Percentiles rank a stretch among this genome's conserved stretches.
phyloP scores from a whole-genome alignment of 2,113 vertebrate genomes.

The Egretta garzetta region DNA sequence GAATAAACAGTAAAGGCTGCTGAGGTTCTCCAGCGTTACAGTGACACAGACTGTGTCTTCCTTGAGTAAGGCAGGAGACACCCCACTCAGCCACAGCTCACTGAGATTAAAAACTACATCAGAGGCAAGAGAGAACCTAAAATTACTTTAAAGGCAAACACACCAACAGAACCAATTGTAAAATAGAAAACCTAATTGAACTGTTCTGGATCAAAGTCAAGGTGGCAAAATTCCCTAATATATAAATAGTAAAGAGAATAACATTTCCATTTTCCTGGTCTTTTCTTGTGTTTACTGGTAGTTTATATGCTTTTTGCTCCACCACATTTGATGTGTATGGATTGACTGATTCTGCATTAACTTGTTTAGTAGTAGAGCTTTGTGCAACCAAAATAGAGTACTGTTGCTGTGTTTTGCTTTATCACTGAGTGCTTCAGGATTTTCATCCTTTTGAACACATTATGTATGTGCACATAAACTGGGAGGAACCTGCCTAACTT shows the following conservation, averaged over 20 bases:
- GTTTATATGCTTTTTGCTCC: not conserved
- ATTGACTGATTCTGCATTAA: not conserved
- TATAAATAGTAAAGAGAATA: not conserved
- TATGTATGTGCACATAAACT: not conserved
- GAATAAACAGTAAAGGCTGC: not conserved
- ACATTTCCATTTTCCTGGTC: not conserved
- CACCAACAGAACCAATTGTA: not conserved
- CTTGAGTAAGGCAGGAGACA: not conserved
- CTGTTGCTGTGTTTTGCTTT: not conserved
- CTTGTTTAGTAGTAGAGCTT: not conserved
- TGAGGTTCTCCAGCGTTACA: not conserved
- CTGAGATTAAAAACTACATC: not conserved
- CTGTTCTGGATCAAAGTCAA: not conserved
- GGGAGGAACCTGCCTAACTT: not conserved
- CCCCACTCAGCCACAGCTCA: not conserved
- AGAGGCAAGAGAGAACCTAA: not conserved
- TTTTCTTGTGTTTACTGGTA: not conserved
- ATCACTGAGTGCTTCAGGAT: not conserved
- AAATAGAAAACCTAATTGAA: not conserved
- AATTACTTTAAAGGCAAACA: not conserved
- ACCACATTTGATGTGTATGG: not conserved
- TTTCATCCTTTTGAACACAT: not conserved
- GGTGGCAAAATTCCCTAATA: not conserved
- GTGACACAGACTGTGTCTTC: not conserved
- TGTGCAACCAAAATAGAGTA: not conserved